Base-by-base conservation (phyloP, 2,113 vertebrate genomes). In the Martes martes region DNA sequence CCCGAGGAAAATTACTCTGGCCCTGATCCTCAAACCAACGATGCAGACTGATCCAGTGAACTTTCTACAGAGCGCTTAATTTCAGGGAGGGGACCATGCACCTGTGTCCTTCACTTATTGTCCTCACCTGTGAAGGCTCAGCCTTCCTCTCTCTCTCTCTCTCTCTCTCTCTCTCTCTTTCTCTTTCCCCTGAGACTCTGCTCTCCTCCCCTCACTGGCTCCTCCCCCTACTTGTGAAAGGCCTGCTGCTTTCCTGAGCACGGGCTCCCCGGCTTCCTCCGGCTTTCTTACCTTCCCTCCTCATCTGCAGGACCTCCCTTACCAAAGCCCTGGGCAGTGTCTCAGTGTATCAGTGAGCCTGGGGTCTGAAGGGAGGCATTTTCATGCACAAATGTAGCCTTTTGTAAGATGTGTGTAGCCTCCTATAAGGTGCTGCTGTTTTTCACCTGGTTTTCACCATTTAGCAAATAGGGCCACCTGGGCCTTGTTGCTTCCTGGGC, bases 71-170 rank as follows among this genome's bases (percentile, higher is more conserved):
- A 11, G 31, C 59, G 78, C 86, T 55, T 86, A 39, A 71, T 24
- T 13, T 74, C 7, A 3, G 14, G 42, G 55, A 61, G 0, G 0
- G 39, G 14, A 26, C 78, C 33, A 10, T 4, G 1, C 18, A 16
- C 0, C 0, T 91, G 88, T 2, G 7, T 14, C 42, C 85, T 50
- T 69, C 39, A 47, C 19, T 59, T 23, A 45, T 52, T 28, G n/a
- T 52, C 78, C 26, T 73, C n/a, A 4, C 33, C 26, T 28, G 16
- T 67, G n/a, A 59, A 85, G 26, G 33, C 23, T 6, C 1, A 2
- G 28, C 24, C 45, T 65, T 6, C 28, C 63, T 6, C 50, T 23
- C n/a, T 47, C 45, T 47, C 45, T 47, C 47, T 47, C 47, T 47
- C 47, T 47, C 47, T 52, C 33, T 80, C 39, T 42, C 39, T 42